Percentiles rank a stretch among this genome's conserved stretches.
phyloP scores from a whole-genome alignment of 2,797 vertebrate genomes.

The Lutjanus argentimaculatus region DNA sequence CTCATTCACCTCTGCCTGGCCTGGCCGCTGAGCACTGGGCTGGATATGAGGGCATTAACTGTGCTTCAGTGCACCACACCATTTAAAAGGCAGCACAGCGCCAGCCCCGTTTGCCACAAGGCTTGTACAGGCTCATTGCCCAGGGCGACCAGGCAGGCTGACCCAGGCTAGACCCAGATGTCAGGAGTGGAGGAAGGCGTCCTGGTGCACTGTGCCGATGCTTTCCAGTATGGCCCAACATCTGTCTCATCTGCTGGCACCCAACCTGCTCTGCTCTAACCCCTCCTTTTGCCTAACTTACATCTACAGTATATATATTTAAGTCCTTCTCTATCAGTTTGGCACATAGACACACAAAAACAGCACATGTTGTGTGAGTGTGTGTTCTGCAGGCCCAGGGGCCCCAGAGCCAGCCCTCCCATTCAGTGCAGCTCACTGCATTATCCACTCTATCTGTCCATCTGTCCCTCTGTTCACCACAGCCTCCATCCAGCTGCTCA shows the following conservation, averaged over 20 bases:
- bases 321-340: slow-evolving; percentile 53
- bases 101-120: slow-evolving; percentile 91
- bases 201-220: slow-evolving; percentile 92
- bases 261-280: slow-evolving; percentile 85
- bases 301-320: slow-evolving; percentile 55
- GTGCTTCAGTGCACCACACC: slow-evolving; percentile 92
- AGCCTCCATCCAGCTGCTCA: slow-evolving; percentile 89
- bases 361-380: slow-evolving; percentile 45
- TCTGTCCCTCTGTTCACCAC: slow-evolving; percentile 87
- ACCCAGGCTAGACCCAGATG: slow-evolving; percentile 96
- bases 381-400: slow-evolving; percentile 69
- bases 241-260: slow-evolving; percentile 97
- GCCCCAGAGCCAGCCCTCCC: slow-evolving; percentile 76
- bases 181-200: slow-evolving; percentile 91
- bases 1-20: slow-evolving; percentile 91
- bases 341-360: slow-evolving; percentile 48
- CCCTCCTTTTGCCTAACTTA: slow-evolving; percentile 60
- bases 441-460: slow-evolving; percentile 88
- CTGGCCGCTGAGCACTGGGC: slow-evolving; percentile 89
- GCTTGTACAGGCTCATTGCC: slow-evolving; percentile 93
- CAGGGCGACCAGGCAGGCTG: slow-evolving; percentile 89
- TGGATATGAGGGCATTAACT: slow-evolving; percentile 93
- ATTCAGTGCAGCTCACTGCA: slow-evolving; percentile 83
- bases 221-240: slow-evolving; percentile 96
- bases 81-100: slow-evolving; percentile 92